Conservation (phyloP, 2,797 vertebrate genomes). For the Buphagus erythrorhynchus region DNA sequence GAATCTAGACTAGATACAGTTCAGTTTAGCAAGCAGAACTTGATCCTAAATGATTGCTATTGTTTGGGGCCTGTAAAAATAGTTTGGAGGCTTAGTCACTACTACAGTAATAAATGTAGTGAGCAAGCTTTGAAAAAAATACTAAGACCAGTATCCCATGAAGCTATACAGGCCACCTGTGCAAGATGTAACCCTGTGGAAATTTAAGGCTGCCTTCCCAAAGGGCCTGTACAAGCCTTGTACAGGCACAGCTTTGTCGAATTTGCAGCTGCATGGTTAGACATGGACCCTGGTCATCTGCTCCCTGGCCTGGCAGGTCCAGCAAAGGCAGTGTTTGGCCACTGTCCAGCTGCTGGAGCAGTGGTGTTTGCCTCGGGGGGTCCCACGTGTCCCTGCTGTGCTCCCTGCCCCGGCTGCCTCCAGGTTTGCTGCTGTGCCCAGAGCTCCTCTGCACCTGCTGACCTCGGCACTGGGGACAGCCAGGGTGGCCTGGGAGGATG, state of each 20-base stretch:
- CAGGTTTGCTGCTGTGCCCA: neutral
- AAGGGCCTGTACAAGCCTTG: neutral
- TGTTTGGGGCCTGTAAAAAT: slow-evolving; percentile 59
- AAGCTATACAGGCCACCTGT: slow-evolving; percentile 44
- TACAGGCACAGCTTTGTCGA: neutral
- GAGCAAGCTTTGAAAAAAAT: slow-evolving; percentile 58
- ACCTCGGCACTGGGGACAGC: neutral
- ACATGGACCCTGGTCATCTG: neutral
- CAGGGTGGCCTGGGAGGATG: neutral
- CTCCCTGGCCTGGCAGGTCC: neutral
- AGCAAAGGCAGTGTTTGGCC: neutral
- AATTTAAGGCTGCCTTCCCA: slow-evolving; percentile 14
- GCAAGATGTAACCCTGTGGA: slow-evolving; percentile 43
- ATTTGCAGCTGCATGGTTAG: slow-evolving; percentile 21
- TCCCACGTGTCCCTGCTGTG: rapidly evolving
- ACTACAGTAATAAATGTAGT: slow-evolving; percentile 56
- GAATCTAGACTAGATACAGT: neutral
- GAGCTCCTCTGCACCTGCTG: neutral
- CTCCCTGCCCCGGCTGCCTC: rapidly evolving
- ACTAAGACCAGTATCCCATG: slow-evolving; percentile 26
- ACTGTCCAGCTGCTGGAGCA: rapidly evolving
- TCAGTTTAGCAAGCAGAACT: slow-evolving; percentile 51
- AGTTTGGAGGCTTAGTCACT: slow-evolving; percentile 69
- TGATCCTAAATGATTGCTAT: slow-evolving; percentile 51
- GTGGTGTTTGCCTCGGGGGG: neutral